Conservation (phyloP, 2,113 vertebrate genomes). For the Haemorhous mexicanus region DNA sequence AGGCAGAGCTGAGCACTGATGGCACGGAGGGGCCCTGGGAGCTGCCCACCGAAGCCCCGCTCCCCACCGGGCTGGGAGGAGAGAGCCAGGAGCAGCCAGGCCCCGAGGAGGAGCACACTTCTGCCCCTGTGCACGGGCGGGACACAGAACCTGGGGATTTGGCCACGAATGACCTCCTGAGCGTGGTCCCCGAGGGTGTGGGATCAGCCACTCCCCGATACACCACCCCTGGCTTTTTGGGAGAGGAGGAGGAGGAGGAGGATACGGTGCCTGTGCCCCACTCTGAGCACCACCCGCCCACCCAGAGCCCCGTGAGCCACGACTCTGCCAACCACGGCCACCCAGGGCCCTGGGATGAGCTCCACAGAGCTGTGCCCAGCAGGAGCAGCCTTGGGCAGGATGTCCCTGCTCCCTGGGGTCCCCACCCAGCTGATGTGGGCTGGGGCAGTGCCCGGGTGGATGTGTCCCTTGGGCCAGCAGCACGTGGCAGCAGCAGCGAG, state of each 20-base stretch:
- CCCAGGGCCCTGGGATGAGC: not conserved
- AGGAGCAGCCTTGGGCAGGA: not conserved
- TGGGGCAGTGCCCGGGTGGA: rapidly evolving
- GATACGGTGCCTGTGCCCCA: not conserved
- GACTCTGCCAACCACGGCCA: rapidly evolving
- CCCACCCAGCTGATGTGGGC: rapidly evolving
- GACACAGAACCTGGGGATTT: not conserved
- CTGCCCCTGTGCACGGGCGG: not conserved
- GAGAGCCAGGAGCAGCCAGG: not conserved
- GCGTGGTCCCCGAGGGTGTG: rapidly evolving
- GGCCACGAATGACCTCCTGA: not conserved
- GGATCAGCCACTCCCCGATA: not conserved
- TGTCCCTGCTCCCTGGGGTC: rapidly evolving
- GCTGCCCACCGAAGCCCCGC: not conserved
- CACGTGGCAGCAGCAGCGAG: not conserved
- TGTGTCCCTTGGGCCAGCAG: rapidly evolving
- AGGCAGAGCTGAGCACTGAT: not conserved
- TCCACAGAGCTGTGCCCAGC: rapidly evolving
- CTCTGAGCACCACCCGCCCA: conserved; percentile 48
- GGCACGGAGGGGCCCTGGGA: not conserved
- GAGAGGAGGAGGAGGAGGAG: not conserved
- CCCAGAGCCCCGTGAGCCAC: not conserved
- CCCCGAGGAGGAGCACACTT: not conserved
- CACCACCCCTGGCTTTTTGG: not conserved
- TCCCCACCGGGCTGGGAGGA: not conserved